Evolutionary conservation across 1,140 invertebrate species (phyloP).

Genomic region (Drosophila tropicalis): DNA sequence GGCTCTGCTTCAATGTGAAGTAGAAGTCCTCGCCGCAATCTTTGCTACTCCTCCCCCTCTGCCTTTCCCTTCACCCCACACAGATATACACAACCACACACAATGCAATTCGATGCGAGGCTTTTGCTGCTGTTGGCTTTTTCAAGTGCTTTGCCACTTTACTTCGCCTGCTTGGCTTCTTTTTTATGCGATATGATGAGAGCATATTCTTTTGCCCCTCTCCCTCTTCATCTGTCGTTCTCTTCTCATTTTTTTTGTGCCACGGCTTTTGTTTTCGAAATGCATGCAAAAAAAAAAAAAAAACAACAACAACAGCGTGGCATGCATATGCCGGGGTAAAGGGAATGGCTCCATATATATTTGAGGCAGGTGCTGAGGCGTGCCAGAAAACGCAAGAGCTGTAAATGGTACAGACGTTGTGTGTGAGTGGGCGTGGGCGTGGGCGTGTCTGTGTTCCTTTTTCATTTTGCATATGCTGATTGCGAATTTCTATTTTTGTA

Average conservation of each 20-base stretch:
- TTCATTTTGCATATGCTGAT: slow-evolving; percentile 70
- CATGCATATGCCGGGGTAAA: too few relatives aligned
- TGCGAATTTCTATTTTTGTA: slow-evolving; percentile 59
- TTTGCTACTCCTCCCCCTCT: slow-evolving; percentile 14
- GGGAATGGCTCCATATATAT: slow-evolving; percentile 11
- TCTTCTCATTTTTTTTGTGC: not conserved
- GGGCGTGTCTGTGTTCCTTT: slow-evolving; percentile 52
- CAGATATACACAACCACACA: slow-evolving; percentile 14
- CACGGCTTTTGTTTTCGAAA: slow-evolving; percentile 42
- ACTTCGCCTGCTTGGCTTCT: slow-evolving; percentile 36
- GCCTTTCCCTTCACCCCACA: not conserved
- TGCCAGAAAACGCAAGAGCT: slow-evolving; percentile 39
- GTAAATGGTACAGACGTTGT: slow-evolving; percentile 22
- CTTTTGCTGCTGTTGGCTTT: slow-evolving; percentile 38
- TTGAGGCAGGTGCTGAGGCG: slow-evolving; percentile 39
- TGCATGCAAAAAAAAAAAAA: slow-evolving; percentile 21
- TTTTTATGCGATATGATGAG: slow-evolving; percentile 51
- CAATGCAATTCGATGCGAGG: slow-evolving; percentile 59
- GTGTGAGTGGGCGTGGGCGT: slow-evolving; percentile 5
- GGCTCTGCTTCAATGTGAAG: slow-evolving; percentile 25
- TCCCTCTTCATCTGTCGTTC: not conserved
- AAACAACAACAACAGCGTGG: too few relatives aligned
- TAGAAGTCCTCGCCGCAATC: slow-evolving; percentile 26
- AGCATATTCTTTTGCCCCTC: slow-evolving; percentile 50
- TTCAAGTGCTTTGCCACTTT: slow-evolving; percentile 62